Evolutionary conservation across 1,140 invertebrate genomes (phyloP), one percentile per base, ranked within the genome.

Genomic region (Bicyclus anynana): DNA sequence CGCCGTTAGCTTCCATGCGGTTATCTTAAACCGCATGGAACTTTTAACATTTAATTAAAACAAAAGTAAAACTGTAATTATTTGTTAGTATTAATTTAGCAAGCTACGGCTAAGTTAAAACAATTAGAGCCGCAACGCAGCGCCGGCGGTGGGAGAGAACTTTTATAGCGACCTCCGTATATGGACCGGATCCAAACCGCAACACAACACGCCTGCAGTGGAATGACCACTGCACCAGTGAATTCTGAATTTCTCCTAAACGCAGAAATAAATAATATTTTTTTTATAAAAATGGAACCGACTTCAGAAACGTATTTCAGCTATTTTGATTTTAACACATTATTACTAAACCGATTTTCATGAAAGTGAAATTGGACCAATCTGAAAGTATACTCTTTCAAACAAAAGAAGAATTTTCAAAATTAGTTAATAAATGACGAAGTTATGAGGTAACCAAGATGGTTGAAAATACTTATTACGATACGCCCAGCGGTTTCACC

Each of bases 141-240:
- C 23, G 23, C 23, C 23, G 7, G 23, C 23, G 6, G 37, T 40
- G 13, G 3, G 37, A 40, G 37, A 40, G 5, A 5, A 40, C 37
- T 40, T 40, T 40, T 40, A 40, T 40, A 16, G 37, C 37, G 37
- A 40, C 37, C 37, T 40, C 37, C 37, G 37, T 40, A 40, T 40
- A 40, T 40, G 37, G 37, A 40, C 1, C 37, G 6, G 17, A 40
- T 40, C 37, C 37, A 40, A 40, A 40, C 37, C 37, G 37, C 37
- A 40, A 17, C 37, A 16, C n/a, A 17, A 14, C 13, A 40, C 5
- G 16, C 5, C 37, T 40, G 37, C 37, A 40, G 16, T 40, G 14
- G 29, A n/a, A 33, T 40, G 37, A 40, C 37, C 37, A 40, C 37
- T 40, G 37, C 37, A 40, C 37, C 37, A 40, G 37, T 0, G n/a